Conservation (phyloP, 2,797 vertebrate genomes). For the Sylvia borin region DNA sequence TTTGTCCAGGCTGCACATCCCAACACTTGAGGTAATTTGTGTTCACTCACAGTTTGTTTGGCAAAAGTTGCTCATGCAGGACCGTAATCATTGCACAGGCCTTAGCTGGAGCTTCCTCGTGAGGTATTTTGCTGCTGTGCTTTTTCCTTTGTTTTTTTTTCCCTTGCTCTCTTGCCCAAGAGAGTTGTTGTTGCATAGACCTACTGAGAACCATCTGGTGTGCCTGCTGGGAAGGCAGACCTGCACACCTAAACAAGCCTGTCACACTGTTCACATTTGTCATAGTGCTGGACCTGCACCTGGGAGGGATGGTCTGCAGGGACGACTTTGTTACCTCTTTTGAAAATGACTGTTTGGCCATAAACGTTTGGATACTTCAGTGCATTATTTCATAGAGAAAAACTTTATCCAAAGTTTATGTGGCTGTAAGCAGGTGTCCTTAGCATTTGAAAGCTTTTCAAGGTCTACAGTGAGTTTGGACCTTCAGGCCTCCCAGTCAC, state of each 20-base stretch:
- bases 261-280: background rate
- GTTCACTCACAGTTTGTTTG: background rate
- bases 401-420: background rate
- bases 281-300: background rate
- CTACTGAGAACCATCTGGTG: conserved; percentile 36
- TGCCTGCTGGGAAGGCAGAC: background rate
- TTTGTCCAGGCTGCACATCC: background rate
- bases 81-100: background rate
- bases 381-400: background rate
- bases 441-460: background rate
- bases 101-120: background rate
- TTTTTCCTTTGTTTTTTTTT: background rate
- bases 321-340: background rate
- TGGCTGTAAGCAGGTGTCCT: background rate
- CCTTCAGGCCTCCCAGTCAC: background rate
- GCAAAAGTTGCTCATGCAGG: background rate
- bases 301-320: background rate
- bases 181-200: background rate
- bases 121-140: background rate
- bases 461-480: background rate
- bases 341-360: background rate
- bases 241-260: background rate
- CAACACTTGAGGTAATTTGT: background rate
- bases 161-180: background rate
- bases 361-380: background rate